phyloP scores from a whole-genome alignment of 2,888 invertebrate species.

The Ceramica pisi region DNA sequence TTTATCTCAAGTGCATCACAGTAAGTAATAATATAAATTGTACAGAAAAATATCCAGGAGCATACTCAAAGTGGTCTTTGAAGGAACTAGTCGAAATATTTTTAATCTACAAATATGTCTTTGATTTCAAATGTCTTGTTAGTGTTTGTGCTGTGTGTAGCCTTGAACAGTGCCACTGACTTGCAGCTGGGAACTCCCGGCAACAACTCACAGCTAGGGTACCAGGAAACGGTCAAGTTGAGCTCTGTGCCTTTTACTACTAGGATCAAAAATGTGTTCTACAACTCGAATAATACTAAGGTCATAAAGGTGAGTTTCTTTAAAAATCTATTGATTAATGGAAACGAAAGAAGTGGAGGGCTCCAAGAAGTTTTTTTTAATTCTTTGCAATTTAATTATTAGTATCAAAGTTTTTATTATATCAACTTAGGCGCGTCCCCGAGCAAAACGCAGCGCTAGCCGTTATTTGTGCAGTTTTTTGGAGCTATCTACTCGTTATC shows the following conservation, averaged over 20 bases:
- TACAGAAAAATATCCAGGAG: neutral
- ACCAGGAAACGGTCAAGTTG: conserved; percentile 79
- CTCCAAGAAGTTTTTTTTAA: too few relatives aligned
- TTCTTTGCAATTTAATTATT: too few relatives aligned
- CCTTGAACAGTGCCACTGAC: conserved; percentile 66
- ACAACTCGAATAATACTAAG: conserved; percentile 72
- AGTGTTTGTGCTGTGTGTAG: conserved; percentile 43
- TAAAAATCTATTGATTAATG: neutral
- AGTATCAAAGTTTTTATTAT: too few relatives aligned
- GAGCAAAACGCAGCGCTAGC: too few relatives aligned
- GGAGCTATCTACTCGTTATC: too few relatives aligned
- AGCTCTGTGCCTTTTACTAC: conserved; percentile 74
- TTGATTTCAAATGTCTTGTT: conserved; percentile 22
- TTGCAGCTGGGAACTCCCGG: conserved; percentile 76
- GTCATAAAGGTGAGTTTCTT: conserved; percentile 78
- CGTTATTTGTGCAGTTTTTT: too few relatives aligned
- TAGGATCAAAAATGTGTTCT: conserved; percentile 84
- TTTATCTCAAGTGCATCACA: conserved; percentile 45
- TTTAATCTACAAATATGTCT: conserved; percentile 44
- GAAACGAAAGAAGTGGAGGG: too few relatives aligned
- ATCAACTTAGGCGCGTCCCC: too few relatives aligned
- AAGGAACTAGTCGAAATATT: neutral
- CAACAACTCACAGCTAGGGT: conserved; percentile 71
- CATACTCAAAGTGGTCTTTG: conserved; percentile 11
- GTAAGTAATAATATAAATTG: conserved; percentile 45